These are phyloP conservation scores for Alaudala cheleensis DNA, from an alignment of 2,113 vertebrate species.

Conservation along the genomic window DNA sequence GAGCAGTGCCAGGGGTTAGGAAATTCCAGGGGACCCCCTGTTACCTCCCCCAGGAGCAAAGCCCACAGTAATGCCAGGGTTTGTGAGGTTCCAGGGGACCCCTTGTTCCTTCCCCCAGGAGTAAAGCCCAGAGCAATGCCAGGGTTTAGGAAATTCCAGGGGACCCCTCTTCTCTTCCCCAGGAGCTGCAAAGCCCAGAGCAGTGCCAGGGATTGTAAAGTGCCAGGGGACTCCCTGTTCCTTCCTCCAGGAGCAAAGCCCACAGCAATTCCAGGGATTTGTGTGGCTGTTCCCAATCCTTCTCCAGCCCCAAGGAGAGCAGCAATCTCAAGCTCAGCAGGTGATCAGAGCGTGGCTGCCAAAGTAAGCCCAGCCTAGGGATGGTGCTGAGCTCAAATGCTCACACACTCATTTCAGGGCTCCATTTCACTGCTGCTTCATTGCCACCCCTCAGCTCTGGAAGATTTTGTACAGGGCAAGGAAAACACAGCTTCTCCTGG, in stretches of 20 bases:
- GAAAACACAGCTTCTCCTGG: not conserved
- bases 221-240: not conserved
- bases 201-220: not conserved
- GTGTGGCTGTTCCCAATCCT: not conserved
- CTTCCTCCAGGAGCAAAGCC: not conserved
- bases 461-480: not conserved
- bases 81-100: not conserved
- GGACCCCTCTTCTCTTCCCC: not conserved
- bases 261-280: not conserved
- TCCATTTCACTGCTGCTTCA: not conserved
- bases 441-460: not conserved
- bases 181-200: not conserved
- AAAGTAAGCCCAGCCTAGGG: not conserved
- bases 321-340: not conserved
- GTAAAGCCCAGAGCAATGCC: not conserved
- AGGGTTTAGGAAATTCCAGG: not conserved
- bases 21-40: rapidly evolving
- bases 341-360: not conserved
- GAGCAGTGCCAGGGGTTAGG: not conserved
- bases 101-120: not conserved
- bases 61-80: not conserved
- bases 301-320: too few relatives aligned
- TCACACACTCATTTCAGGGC: not conserved
- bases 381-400: not conserved
- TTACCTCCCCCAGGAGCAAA: not conserved